Conservation (phyloP, 2,888 invertebrate genomes). For the Phortica okadai region DNA sequence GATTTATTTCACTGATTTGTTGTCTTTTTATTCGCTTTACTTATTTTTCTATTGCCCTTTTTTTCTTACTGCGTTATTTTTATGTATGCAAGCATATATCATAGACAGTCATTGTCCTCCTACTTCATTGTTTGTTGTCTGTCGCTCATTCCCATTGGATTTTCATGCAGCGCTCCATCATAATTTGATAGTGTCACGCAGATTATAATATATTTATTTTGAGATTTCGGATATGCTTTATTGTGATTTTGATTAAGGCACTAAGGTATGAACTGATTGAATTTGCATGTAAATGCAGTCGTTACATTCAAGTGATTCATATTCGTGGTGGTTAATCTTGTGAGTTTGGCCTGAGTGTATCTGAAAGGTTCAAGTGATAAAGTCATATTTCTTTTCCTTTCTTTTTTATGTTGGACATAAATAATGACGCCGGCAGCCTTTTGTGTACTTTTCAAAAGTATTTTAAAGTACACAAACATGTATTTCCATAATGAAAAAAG, state of each 20-base stretch:
- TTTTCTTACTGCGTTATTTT: neutral
- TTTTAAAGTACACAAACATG: too few species aligned
- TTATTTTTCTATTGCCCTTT: slow-evolving; percentile 35
- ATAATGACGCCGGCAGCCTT: too few species aligned
- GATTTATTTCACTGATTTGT: slow-evolving; percentile 67
- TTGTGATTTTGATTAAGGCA: slow-evolving; percentile 23
- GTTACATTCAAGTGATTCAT: slow-evolving; percentile 9
- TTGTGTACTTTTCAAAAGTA: too few species aligned
- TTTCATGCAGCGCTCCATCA: slow-evolving; percentile 60
- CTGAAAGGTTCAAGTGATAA: neutral
- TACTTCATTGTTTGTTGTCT: neutral
- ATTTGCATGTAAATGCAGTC: slow-evolving; percentile 16
- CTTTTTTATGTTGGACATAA: too few species aligned
- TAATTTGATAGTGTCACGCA: slow-evolving; percentile 71
- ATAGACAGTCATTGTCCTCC: slow-evolving; percentile 42
- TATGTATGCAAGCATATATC: slow-evolving; percentile 14
- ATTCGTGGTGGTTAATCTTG: neutral
- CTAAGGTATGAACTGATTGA: slow-evolving; percentile 4
- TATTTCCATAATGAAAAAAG: too few species aligned
- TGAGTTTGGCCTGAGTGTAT: neutral
- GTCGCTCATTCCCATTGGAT: slow-evolving; percentile 3
- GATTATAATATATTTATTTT: slow-evolving; percentile 62
- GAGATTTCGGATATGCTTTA: slow-evolving; percentile 25
- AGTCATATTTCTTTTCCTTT: neutral
- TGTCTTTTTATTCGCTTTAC: slow-evolving; percentile 51